Conservation (phyloP, 2,113 vertebrate genomes). For the Peromyscus polionotus region DNA sequence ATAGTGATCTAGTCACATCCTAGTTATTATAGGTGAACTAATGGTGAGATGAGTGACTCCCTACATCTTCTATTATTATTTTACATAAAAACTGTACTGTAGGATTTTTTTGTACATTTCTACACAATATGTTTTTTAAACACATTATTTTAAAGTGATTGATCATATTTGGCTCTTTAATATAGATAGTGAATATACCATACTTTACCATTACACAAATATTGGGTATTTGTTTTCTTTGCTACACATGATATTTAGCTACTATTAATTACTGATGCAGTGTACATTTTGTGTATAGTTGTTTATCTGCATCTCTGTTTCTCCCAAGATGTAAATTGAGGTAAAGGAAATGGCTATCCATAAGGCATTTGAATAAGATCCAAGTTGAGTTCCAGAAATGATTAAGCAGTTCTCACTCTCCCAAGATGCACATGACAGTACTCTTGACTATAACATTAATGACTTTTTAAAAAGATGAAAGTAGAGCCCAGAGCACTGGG, state of each 20-base stretch:
- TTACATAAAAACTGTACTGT: neutral
- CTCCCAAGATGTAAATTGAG: neutral
- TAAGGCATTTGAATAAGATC: neutral
- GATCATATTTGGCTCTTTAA: neutral
- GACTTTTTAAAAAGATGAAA: neutral
- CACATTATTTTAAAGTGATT: slow-evolving; percentile 7
- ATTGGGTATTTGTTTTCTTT: neutral
- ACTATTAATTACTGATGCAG: neutral
- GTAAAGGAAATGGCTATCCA: slow-evolving; percentile 16
- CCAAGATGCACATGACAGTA: slow-evolving; percentile 4
- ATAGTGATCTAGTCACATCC: neutral
- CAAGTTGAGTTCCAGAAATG: neutral
- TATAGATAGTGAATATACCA: neutral
- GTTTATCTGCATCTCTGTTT: slow-evolving; percentile 8
- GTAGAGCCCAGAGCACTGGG: neutral
- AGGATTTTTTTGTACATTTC: slow-evolving; percentile 12
- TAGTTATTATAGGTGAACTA: neutral
- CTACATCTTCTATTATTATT: neutral
- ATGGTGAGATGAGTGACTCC: neutral
- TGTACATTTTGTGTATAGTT: neutral
- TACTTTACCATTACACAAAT: slow-evolving; percentile 20
- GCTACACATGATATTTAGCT: neutral
- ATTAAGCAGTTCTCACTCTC: neutral
- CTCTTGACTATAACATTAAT: slow-evolving; percentile 39
- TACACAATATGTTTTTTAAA: neutral